Percentiles rank a stretch among this genome's conserved stretches.
phyloP scores from a whole-genome alignment of 2,797 vertebrate genomes.

The Silurus aristotelis region DNA sequence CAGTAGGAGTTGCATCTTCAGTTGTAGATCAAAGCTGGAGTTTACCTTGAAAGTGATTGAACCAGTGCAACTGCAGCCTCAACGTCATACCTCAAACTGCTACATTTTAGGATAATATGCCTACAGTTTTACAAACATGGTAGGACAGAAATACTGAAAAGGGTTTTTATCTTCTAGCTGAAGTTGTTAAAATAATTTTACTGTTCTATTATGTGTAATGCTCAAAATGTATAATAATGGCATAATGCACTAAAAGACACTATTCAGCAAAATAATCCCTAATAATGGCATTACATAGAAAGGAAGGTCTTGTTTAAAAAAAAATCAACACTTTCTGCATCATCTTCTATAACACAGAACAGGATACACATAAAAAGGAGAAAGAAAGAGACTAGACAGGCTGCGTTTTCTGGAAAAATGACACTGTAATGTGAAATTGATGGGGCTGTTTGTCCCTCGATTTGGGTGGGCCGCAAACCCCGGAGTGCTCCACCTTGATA shows the following conservation, averaged over 20 bases:
- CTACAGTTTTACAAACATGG: neutral
- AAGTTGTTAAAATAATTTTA: slow-evolving; percentile 1
- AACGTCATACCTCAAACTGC: neutral
- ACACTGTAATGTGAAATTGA: slow-evolving; percentile 68
- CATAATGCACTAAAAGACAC: slow-evolving; percentile 4
- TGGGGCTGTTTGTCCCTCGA: slow-evolving; percentile 55
- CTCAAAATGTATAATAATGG: neutral
- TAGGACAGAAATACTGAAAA: neutral
- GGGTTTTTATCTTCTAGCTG: neutral
- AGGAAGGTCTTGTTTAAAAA: neutral
- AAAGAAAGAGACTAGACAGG: slow-evolving; percentile 17
- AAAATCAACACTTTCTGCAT: neutral
- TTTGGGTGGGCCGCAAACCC: slow-evolving; percentile 39
- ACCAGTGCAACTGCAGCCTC: slow-evolving; percentile 11
- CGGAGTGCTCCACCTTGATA: slow-evolving; percentile 43
- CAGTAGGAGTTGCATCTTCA: slow-evolving; percentile 40
- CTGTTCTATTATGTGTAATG: neutral
- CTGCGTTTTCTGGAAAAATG: slow-evolving; percentile 59
- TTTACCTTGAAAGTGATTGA: slow-evolving; percentile 49
- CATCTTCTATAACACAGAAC: neutral
- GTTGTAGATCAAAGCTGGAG: slow-evolving; percentile 54
- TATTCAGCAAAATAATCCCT: neutral
- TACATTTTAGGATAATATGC: slow-evolving; percentile 13
- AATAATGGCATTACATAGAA: neutral
- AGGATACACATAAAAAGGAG: neutral